Evolutionary conservation across 2,797 vertebrate species (phyloP), one percentile per base, ranked within the genome.

Genomic region (Periophthalmus magnuspinnatus): DNA sequence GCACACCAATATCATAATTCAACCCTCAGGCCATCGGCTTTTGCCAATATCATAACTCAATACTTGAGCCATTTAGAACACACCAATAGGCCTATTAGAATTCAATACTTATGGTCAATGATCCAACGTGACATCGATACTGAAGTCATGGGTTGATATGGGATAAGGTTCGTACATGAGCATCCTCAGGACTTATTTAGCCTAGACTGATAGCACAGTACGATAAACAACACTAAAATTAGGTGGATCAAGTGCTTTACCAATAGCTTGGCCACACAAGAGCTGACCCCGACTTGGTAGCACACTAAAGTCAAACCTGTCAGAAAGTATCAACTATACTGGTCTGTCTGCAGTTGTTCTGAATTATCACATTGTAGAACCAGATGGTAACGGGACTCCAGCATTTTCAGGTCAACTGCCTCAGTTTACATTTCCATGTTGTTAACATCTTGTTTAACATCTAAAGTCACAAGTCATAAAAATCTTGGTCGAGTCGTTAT

Each of bases 41-140:
- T 72, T 89, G 87, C 89, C 86, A 89, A 91, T 92, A 92, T 86
- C 86, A 92, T 91, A 91, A 91, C 86, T 92, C 90, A 90, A 90
- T 91, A 88, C 90, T 84, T 76, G 54, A 80, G 83, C 89, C 89
- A 87, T 86, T 60, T 90, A 90, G 81, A 78, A 85, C 83, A 82
- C 85, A 82, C 88, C 89, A 91, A 92, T 90, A 89, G 85, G 75
- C 85, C 86, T 91, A 90, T 90, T 89, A 90, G 88, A 92, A 91
- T 88, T 89, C 90, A 92, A 91, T 91, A 91, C 88, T 81, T 86
- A 75, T 84, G 82, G 88, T 88, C 89, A 91, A 92, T 89, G 90
- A 89, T 91, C 90, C 89, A 88, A 87, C 67, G 69, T 69, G 82
- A 90, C 86, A 90, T 81, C 56, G 89, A 90, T 90, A 90, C 89